Conservation (phyloP, 2,888 invertebrate species). For the Crossocerus cetratus region DNA sequence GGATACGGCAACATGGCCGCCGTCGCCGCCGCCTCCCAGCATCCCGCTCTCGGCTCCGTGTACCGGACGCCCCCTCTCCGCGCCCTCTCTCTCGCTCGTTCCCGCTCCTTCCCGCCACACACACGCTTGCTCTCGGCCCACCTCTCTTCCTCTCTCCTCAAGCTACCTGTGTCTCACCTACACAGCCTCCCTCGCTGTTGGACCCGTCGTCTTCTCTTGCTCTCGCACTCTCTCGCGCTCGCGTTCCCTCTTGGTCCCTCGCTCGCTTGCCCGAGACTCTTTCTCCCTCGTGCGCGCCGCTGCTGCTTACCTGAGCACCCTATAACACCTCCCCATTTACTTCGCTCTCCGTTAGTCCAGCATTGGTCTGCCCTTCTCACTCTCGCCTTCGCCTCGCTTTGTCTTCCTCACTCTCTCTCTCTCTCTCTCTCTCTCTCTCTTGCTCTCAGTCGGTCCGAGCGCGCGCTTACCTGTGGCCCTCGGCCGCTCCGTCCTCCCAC, state of each 20-base stretch:
- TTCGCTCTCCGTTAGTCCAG: slow-evolving; percentile 44
- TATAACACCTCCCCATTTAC: slow-evolving; percentile 47
- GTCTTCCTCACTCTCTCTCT: slow-evolving; percentile 1
- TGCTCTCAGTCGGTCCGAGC: slow-evolving; percentile 6
- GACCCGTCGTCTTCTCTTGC: slow-evolving; percentile 9
- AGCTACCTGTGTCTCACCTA: neutral
- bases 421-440: slow-evolving; percentile 5
- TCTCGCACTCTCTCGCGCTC: slow-evolving; percentile 44
- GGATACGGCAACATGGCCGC: slow-evolving; percentile 86
- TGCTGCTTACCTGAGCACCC: slow-evolving; percentile 42
- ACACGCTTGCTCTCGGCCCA: slow-evolving; percentile 30
- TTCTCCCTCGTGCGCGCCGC: slow-evolving; percentile 27
- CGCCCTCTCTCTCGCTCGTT: slow-evolving; percentile 26
- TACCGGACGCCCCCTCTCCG: slow-evolving; percentile 51
- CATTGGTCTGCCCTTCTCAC: slow-evolving; percentile 28
- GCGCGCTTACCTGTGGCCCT: slow-evolving; percentile 18
- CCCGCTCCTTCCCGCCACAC: slow-evolving; percentile 46
- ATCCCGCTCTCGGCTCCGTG: slow-evolving; percentile 77
- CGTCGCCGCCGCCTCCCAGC: slow-evolving; percentile 81
- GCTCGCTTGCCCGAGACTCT: slow-evolving; percentile 31
- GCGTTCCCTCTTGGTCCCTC: slow-evolving; percentile 37
- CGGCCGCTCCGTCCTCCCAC: slow-evolving; percentile 43
- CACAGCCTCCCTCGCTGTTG: neutral
- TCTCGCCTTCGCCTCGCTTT: slow-evolving; percentile 1
- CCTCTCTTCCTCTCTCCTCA: slow-evolving; percentile 38